Evolutionary conservation across 2,113 vertebrate species (phyloP).

Genomic region (Hemiscyllium ocellatum): DNA sequence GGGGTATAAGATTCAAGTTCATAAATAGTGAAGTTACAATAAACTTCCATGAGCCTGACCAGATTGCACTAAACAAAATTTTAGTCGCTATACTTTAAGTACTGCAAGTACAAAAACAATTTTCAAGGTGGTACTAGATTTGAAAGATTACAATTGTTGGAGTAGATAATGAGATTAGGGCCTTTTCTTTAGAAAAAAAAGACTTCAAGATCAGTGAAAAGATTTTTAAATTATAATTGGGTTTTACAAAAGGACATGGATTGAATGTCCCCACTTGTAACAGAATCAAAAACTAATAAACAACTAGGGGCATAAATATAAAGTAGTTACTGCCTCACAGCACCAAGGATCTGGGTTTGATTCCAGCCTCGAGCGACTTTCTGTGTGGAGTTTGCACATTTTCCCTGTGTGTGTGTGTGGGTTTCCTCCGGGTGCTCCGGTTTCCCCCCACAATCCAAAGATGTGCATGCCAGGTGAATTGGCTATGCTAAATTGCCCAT

Average conservation of each 20-base stretch:
- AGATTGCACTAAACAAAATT: background rate
- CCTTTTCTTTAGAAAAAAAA: background rate
- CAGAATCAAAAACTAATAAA: background rate
- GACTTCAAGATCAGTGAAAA: background rate
- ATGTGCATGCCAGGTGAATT: too few species aligned
- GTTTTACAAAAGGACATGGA: background rate
- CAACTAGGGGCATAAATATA: background rate
- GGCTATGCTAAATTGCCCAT: too few species aligned
- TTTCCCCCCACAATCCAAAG: too few species aligned
- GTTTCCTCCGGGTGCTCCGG: too few species aligned
- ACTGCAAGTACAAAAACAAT: background rate
- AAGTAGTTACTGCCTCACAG: background rate
- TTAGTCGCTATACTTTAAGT: background rate
- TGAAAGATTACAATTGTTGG: background rate
- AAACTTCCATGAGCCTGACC: background rate
- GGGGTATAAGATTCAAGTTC: too few species aligned
- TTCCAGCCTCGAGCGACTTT: too few species aligned
- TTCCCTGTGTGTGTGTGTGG: too few species aligned
- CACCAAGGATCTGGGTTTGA: too few species aligned
- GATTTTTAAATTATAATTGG: background rate
- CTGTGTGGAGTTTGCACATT: too few species aligned
- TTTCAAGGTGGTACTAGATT: background rate
- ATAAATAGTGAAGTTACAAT: background rate
- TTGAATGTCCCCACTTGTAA: background rate
- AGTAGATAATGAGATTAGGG: background rate